Base-by-base conservation (phyloP, 2,113 vertebrate species). In the Cathartes aura region DNA sequence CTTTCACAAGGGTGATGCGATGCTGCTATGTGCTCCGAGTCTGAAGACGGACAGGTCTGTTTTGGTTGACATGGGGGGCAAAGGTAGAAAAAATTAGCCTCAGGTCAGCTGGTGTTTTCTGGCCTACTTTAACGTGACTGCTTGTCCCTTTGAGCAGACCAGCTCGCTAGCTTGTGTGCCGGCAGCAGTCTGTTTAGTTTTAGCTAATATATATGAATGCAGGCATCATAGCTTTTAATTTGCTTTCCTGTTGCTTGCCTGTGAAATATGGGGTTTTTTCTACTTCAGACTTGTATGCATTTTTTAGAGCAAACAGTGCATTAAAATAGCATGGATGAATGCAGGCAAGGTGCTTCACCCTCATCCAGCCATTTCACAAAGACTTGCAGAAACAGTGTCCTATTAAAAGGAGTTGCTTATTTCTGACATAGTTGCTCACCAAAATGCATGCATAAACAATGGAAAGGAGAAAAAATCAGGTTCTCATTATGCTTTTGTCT, bases 1-100 rank as follows among this genome's bases (percentile, higher is more conserved):
- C 6, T 38, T 55, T 43, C 26, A 20, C 24, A 23, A 11, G 36
- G 22, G 16, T 9, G 15, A 18, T 43, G 30, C 5, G 67, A 1
- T 68, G 42, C 42, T 42, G 62, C 12, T 50, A 19, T 1, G 1
- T 29, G 36, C 19, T 27, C 27, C 0, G 6, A 26, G 45, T 22
- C 22, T 58, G 36, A 27, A 32, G 42, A 12, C 0, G 3, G 43
- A 27, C 8, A 12, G 70, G 40, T 19, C 42, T 21, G 32, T 19
- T 70, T 36, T 58, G 34, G 34, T 70, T 43, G 29, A 82, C 82
- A 26, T 8, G 26, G 19, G 43, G 20, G 17, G 12, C 26, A 56
- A 56, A 40, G 36, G 48, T 34, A 47, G 15, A 21, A 45, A 34
- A 76, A 30, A 27, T 3, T 19, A 30, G 26, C 18, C 15, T 58